Conservation (phyloP, 2,888 invertebrate species). For the Oxystoma pomonae region DNA sequence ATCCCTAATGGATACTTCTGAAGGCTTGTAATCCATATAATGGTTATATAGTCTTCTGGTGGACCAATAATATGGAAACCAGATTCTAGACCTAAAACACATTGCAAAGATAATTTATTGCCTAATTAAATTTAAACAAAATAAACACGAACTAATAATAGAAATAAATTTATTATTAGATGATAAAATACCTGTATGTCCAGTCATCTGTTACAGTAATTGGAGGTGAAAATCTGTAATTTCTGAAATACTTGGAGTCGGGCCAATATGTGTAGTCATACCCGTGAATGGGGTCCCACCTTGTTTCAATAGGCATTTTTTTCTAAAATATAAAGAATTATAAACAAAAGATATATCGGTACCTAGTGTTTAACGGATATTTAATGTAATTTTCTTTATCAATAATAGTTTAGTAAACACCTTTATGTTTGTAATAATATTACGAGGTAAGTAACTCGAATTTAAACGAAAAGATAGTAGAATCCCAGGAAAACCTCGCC, state of each 20-base stretch:
- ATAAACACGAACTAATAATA: no score
- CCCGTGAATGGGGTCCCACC: conserved; percentile 33
- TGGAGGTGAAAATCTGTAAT: conserved; percentile 34
- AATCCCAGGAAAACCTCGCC: no score
- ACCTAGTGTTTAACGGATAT: no score
- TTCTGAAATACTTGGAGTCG: conserved; percentile 34
- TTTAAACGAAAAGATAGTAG: no score
- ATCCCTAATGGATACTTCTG: conserved; percentile 34
- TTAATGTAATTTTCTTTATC: no score
- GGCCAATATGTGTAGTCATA: conserved; percentile 34
- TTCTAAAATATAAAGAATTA: not conserved
- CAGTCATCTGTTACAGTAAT: conserved; percentile 31
- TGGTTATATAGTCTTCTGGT: conserved; percentile 32
- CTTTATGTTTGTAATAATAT: no score
- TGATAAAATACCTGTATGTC: conserved; percentile 22
- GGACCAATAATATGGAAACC: conserved; percentile 37
- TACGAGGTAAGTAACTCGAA: no score
- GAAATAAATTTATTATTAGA: not conserved
- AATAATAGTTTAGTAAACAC: no score
- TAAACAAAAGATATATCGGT: no score
- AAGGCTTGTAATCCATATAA: conserved; percentile 34
- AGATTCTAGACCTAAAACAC: conserved; percentile 29
- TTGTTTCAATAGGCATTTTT: conserved; percentile 27
- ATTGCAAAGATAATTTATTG: no score
- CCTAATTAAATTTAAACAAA: no score